Evolutionary conservation across 2,797 vertebrate genomes (phyloP), one percentile per base, ranked within the genome.

Genomic region (Morelia viridis): DNA sequence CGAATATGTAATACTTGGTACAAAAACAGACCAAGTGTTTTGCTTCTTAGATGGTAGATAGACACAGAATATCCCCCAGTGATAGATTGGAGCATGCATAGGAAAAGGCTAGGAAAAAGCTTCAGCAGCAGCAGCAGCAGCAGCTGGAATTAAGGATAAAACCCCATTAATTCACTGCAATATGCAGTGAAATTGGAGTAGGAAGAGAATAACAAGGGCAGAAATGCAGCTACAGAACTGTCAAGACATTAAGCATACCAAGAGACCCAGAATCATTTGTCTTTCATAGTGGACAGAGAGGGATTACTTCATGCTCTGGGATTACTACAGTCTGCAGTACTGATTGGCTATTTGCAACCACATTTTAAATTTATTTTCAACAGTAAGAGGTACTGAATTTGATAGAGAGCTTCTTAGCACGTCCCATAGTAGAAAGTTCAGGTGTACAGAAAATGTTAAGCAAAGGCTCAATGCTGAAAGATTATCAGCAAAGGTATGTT

Each of bases 101-200:
- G 31, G 71, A 88, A 68, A 50, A 90, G 88, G 57, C 61, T 80
- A 83, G 57, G 53, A 87, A 90, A 17, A 88, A 65, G 56, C 22
- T 90, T 90, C 91, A 89, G 50, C 83, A 93, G 61, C 71, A 35
- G 35, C 71, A 35, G 35, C 35, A 35, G 35, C 35, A 88, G 53
- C 83, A 89, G 91, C 12, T 85, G 87, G 53, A 85, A 89, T 85
- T 91, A 53, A 91, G 22, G 65, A 92, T 41, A n/a, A 90, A 90
- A 90, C 68, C 89, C 87, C 85, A 26, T 41, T 87, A 92, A 90
- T 89, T 6, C 89, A 90, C 68, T 93, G 90, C 62, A 91, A 85
- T 61, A 85, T 91, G 85, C 62, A 93, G 87, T 88, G 68, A 89
- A 91, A 93, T 28, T 57, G 76, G 35, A 61, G 57, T 17, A n/a